Conservation (phyloP, 2,888 invertebrate species). For the Thymelicus lineola region DNA sequence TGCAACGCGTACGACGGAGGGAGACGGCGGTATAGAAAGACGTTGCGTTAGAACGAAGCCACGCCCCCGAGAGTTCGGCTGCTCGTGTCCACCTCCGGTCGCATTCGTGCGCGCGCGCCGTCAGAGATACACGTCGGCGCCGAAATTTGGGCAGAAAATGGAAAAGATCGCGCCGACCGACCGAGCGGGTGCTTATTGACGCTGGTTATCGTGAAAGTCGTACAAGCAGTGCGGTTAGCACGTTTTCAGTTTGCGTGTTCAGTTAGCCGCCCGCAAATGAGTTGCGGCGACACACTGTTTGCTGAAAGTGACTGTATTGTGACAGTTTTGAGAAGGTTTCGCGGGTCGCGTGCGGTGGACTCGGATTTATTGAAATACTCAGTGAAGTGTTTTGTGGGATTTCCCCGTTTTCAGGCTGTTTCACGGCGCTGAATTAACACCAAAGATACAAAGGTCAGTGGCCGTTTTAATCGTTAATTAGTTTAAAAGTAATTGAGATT, state of each 20-base stretch:
- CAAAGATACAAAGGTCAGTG: constrained; percentile 78
- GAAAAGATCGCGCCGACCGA: constrained; percentile 61
- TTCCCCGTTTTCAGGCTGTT: constrained; percentile 48
- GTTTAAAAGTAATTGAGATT: neutral
- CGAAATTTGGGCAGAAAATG: constrained; percentile 53
- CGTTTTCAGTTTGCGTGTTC: constrained; percentile 73
- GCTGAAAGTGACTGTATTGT: constrained; percentile 73
- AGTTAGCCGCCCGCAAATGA: constrained; percentile 70
- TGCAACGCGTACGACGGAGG: constrained; percentile 42
- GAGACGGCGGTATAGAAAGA: constrained; percentile 69
- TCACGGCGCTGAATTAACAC: constrained; percentile 57
- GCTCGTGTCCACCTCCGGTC: constrained; percentile 75
- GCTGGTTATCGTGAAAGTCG: constrained; percentile 39
- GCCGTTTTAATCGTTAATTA: neutral
- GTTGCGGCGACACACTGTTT: constrained; percentile 57
- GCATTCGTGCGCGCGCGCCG: constrained; percentile 84
- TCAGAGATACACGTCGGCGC: constrained; percentile 65
- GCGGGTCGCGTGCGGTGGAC: constrained; percentile 55
- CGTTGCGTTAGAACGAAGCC: constrained; percentile 80
- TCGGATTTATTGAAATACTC: constrained; percentile 36
- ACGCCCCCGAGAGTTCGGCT: constrained; percentile 72
- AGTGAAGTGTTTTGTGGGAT: constrained; percentile 79
- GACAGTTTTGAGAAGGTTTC: constrained; percentile 76
- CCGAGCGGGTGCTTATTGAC: constrained; percentile 40
- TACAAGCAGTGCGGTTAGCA: constrained; percentile 50